Base-by-base conservation (phyloP, 2,888 invertebrate species). In the Papilio demoleus region DNA sequence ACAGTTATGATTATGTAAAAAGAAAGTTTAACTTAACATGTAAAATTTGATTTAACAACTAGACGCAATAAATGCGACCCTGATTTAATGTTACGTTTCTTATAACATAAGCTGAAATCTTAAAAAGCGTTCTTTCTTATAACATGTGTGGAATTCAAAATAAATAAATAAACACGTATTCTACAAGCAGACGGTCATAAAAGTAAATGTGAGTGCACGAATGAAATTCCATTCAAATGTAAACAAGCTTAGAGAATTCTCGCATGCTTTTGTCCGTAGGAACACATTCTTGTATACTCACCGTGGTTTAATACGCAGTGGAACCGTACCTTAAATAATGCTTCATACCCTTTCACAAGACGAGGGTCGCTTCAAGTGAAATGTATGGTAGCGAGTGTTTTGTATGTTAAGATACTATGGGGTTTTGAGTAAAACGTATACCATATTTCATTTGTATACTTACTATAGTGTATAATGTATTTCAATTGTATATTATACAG, bases 201-300 rank as follows among this genome's bases (percentile, higher is more conserved):
- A 50, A 24, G n/a, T 50, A 50, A 24, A 50, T 50, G 50, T 5
- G 50, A 27, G 50, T 24, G 27, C 50, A 27, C 27, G 50, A 50
- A 27, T 50, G 50, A 4, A 22, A 64, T 36, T 19, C 62, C 19
- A 27, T 62, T 62, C 62, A 62, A 45, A 40, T 47, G 17, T 62
- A 62, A 31, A 62, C 22, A 45, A 45, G 31, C 24, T 24, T 42
- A n/a, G 24, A 24, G 17, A 42, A 42, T 42, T 42, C 42, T 42
- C 42, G 31, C 12, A 24, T 17, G 11, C 47, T 50, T 50, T 50
- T 50, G 47, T 24, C 47, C 24, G 47, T 14, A 47, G 11, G 14
- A 34, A 19, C 11, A 9, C 31, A 6, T 47, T 47, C 36, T 47
- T 12, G 42, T 62, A 50, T 47, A 31, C 42, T 63, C 34, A 63